These are phyloP conservation scores for Ctena decussata DNA, from an alignment of 2,888 invertebrate species.

Conservation along the genomic window DNA sequence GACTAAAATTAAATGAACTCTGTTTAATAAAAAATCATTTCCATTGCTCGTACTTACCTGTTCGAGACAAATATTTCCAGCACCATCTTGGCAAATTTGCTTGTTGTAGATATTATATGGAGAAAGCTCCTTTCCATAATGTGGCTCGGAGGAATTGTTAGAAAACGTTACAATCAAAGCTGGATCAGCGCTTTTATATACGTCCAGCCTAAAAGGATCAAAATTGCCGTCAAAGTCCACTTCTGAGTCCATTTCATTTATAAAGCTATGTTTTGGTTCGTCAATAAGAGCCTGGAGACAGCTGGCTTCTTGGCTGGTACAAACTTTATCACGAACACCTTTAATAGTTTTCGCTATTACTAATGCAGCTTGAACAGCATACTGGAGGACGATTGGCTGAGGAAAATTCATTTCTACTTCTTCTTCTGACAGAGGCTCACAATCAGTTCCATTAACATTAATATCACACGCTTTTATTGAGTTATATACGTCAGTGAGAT, in stretches of 20 bases:
- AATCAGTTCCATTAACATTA: not conserved
- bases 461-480: not conserved
- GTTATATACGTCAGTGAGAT: not conserved
- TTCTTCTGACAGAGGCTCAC: not conserved
- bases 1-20: too few species aligned
- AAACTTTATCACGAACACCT: not conserved
- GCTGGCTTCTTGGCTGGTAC: not conserved
- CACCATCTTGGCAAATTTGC: not conserved
- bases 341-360: slow-evolving; percentile 5
- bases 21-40: too few species aligned
- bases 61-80: not conserved
- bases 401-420: not conserved
- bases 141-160: not conserved
- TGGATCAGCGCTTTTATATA: not conserved
- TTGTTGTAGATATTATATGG: slow-evolving; percentile 8
- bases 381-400: not conserved
- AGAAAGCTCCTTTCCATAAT: not conserved
- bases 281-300: not conserved
- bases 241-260: not conserved
- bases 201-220: not conserved
- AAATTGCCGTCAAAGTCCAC: slow-evolving; percentile 8
- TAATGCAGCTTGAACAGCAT: slow-evolving; percentile 12
- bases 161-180: not conserved
- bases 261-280: slow-evolving; percentile 1
- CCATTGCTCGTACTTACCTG: too few species aligned